These are phyloP conservation scores for Anabacerthia variegaticeps DNA, from an alignment of 2,797 vertebrate species.

Conservation along the genomic window DNA sequence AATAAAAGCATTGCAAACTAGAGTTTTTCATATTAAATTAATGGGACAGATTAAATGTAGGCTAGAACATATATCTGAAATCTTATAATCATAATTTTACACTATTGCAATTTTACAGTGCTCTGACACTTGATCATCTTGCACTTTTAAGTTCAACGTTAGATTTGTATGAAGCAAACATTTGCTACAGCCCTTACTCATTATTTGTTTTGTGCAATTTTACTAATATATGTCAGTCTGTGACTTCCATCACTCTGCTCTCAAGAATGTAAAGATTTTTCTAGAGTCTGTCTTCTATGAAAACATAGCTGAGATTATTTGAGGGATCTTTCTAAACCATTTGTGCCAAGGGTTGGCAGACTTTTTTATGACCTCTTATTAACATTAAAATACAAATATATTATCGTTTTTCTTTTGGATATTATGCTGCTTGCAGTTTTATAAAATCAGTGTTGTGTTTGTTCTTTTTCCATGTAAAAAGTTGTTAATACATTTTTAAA, in stretches of 20 bases:
- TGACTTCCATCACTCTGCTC: neutral
- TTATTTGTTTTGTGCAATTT: neutral
- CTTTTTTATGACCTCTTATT: neutral
- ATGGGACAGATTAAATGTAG: neutral
- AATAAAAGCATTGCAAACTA: neutral
- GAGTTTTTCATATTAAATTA: neutral
- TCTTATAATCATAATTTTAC: neutral
- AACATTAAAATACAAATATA: neutral
- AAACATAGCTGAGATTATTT: neutral
- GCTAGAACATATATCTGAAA: neutral
- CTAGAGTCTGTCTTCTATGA: neutral
- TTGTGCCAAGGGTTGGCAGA: neutral
- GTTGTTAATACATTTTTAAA: neutral
- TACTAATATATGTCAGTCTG: neutral
- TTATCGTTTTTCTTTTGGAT: neutral
- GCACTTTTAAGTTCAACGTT: neutral
- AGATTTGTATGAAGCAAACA: neutral
- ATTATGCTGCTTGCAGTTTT: neutral
- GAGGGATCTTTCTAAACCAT: neutral
- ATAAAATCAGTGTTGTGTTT: neutral
- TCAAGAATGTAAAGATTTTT: neutral
- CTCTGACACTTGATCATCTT: neutral
- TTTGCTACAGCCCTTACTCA: accelerated
- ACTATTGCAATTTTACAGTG: neutral
- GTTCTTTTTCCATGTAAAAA: neutral